phyloP scores from a whole-genome alignment of 2,888 invertebrate genomes.

The Cerceris rybyensis region DNA sequence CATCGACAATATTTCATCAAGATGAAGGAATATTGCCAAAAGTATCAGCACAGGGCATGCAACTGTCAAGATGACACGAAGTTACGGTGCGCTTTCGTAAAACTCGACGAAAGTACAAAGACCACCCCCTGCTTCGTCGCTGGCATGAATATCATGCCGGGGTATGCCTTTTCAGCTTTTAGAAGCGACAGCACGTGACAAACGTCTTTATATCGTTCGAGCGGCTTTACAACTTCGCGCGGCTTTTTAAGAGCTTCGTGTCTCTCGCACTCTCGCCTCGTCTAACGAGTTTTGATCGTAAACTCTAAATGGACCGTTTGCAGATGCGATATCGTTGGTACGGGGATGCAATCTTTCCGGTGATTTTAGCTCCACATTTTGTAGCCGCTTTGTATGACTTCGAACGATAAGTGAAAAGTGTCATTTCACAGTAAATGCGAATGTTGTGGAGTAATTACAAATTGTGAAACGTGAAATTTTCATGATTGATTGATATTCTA shows the following conservation, averaged over 20 bases:
- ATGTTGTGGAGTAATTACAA: too few relatives aligned
- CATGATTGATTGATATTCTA: too few relatives aligned
- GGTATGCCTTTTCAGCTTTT: slow-evolving; percentile 52
- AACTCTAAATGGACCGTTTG: background rate
- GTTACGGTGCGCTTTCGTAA: slow-evolving; percentile 20
- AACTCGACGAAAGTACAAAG: slow-evolving; percentile 41
- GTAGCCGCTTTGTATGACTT: too few relatives aligned
- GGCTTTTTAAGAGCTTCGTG: slow-evolving; percentile 31
- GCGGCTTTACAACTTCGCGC: slow-evolving; percentile 43
- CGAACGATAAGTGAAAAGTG: too few relatives aligned
- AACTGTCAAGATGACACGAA: slow-evolving; percentile 25
- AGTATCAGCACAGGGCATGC: slow-evolving; percentile 20
- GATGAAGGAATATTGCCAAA: too few relatives aligned
- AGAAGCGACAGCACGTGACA: slow-evolving; percentile 47
- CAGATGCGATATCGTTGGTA: background rate
- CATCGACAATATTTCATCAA: too few relatives aligned
- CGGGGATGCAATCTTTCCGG: background rate
- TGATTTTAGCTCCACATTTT: background rate
- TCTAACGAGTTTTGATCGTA: slow-evolving; percentile 32
- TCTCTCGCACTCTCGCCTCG: background rate
- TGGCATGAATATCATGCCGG: slow-evolving; percentile 43
- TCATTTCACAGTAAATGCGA: too few relatives aligned
- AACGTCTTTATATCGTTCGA: slow-evolving; percentile 49
- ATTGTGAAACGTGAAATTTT: too few relatives aligned
- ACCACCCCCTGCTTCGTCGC: slow-evolving; percentile 19